Percentiles rank a stretch among this genome's conserved stretches.
These are phyloP conservation scores for Phenganax stokvisi DNA, from an alignment of 92 coral and sea anemone genomes.

Conservation along the genomic window DNA sequence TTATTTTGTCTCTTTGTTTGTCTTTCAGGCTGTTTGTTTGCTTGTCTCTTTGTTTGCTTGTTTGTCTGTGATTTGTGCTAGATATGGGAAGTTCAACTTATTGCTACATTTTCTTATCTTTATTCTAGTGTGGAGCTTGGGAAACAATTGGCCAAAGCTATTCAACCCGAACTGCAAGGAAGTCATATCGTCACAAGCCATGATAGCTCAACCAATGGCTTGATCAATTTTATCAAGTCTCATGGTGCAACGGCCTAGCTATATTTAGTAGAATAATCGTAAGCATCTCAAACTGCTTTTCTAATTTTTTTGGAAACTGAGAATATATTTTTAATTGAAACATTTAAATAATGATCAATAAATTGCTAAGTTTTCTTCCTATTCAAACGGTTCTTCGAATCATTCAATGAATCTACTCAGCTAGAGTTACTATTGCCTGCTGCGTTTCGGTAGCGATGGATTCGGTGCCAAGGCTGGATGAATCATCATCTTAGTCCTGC, in stretches of 20 bases:
- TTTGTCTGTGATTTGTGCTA: not conserved
- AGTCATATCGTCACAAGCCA: constrained; percentile 68
- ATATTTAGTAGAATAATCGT: not conserved
- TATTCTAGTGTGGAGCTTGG: constrained; percentile 77
- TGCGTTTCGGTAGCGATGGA: too few relatives aligned
- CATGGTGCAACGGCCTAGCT: constrained; percentile 1
- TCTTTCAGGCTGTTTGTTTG: too few relatives aligned
- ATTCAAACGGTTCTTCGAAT: too few relatives aligned
- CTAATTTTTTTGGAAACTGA: not conserved
- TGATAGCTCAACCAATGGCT: constrained; percentile 89
- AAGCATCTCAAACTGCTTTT: not conserved
- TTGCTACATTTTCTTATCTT: not conserved
- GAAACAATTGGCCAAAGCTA: constrained; percentile 84
- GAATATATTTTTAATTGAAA: too few relatives aligned
- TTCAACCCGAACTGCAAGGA: constrained; percentile 79
- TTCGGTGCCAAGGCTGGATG: too few relatives aligned
- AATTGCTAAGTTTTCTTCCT: too few relatives aligned
- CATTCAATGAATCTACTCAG: too few relatives aligned
- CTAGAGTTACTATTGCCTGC: too few relatives aligned
- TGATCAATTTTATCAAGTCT: constrained; percentile 73
- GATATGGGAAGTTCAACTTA: not conserved
- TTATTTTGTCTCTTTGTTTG: too few relatives aligned
- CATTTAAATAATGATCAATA: too few relatives aligned
- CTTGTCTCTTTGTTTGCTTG: too few relatives aligned
- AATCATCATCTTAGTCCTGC: too few relatives aligned